Conservation (phyloP, 2,888 invertebrate genomes). For the Ophion slaviceki region DNA sequence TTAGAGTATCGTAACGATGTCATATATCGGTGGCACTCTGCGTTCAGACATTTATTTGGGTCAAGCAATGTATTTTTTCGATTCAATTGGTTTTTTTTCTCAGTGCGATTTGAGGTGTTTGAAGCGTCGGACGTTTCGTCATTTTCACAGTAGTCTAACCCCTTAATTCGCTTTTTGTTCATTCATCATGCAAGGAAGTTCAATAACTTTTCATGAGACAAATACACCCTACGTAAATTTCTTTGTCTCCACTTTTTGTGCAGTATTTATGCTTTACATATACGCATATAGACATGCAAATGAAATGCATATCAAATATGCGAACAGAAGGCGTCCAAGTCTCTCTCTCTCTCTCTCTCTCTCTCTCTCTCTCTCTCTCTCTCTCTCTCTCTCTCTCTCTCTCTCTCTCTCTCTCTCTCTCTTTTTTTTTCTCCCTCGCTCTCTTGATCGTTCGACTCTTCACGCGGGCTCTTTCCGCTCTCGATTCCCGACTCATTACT, state of each 20-base stretch:
- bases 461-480: slow-evolving; percentile 69
- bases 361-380: neutral
- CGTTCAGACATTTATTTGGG: too few relatives aligned
- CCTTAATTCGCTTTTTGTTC: neutral
- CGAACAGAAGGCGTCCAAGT: slow-evolving; percentile 1
- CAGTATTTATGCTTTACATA: neutral
- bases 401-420: neutral
- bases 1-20: too few relatives aligned
- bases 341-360: neutral
- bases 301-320: slow-evolving; percentile 18
- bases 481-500: slow-evolving; percentile 73
- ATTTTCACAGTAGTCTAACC: too few relatives aligned
- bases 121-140: too few relatives aligned
- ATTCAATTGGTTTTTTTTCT: too few relatives aligned
- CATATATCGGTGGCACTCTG: too few relatives aligned
- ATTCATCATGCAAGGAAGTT: neutral
- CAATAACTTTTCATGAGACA: neutral
- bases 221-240: neutral
- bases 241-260: neutral
- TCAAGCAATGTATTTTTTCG: too few relatives aligned
- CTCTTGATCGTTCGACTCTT: slow-evolving; percentile 51
- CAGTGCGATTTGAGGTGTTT: too few relatives aligned
- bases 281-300: neutral
- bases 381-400: slow-evolving; percentile 1
- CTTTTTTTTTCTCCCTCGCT: neutral